These are phyloP conservation scores for Vesta saturnalis DNA, from an alignment of 2,888 invertebrate species.

Conservation along the genomic window DNA sequence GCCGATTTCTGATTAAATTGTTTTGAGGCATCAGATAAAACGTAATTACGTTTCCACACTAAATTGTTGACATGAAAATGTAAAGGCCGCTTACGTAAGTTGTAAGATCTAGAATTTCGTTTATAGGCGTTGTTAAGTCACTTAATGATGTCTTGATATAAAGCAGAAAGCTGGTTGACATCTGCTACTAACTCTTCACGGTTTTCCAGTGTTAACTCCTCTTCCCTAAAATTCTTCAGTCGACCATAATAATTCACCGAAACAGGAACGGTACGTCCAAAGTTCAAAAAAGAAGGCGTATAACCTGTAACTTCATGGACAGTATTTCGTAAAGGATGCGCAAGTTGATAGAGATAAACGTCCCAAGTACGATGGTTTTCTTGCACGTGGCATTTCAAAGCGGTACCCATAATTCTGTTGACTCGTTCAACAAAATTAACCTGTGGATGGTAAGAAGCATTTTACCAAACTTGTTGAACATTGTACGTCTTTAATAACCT, in stretches of 20 bases:
- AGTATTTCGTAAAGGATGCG: no score
- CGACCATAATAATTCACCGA: slow-evolving; percentile 7
- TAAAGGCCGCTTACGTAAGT: no score
- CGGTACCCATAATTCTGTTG: slow-evolving; percentile 35
- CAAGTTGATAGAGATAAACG: no score
- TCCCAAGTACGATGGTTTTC: slow-evolving; percentile 32
- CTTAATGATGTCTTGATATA: no score
- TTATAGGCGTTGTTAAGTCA: no score
- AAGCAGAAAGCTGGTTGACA: neutral
- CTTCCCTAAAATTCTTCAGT: neutral
- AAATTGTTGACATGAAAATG: no score
- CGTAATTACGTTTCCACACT: no score
- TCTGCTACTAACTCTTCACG: neutral
- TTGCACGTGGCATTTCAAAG: slow-evolving; percentile 40
- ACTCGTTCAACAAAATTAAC: slow-evolving; percentile 18
- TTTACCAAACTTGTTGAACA: slow-evolving; percentile 5
- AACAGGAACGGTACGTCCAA: slow-evolving; percentile 15
- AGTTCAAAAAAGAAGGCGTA: slow-evolving; percentile 26
- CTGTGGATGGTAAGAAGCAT: no score
- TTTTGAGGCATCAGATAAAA: no score
- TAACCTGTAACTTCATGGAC: neutral
- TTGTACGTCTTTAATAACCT: slow-evolving; percentile 13
- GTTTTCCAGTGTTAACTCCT: neutral
- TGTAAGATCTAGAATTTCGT: no score
- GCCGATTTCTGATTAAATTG: neutral